These are phyloP conservation scores for Catharus fuscescens DNA, from an alignment of 2,113 vertebrate species.

Conservation along the genomic window DNA sequence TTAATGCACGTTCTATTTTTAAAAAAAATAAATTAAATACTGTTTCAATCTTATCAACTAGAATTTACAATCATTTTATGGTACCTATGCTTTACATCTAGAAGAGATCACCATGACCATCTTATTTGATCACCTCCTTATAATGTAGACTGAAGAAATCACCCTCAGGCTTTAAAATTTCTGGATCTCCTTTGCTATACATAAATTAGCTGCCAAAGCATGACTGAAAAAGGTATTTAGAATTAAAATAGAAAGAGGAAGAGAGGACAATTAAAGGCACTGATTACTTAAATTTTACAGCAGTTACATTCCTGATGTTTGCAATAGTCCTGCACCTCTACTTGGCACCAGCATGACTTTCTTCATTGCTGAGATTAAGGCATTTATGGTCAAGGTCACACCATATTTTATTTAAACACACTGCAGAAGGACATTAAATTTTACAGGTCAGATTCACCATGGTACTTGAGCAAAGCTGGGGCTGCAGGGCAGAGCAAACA, in stretches of 20 bases:
- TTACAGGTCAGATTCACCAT: not conserved
- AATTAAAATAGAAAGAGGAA: not conserved
- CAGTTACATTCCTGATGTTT: not conserved
- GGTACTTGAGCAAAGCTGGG: not conserved
- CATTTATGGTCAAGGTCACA: not conserved
- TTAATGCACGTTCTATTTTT: not conserved
- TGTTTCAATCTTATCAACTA: not conserved
- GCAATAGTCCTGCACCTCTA: not conserved
- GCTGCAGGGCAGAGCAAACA: not conserved
- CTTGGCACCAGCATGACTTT: not conserved
- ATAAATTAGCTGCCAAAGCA: not conserved
- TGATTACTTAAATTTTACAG: not conserved
- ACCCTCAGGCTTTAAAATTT: not conserved
- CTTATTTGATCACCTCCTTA: not conserved
- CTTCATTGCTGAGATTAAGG: not conserved
- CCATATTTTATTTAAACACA: constrained; percentile 32
- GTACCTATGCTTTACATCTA: not conserved
- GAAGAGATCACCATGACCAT: not conserved
- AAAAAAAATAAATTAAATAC: not conserved
- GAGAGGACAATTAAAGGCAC: not conserved
- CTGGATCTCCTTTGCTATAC: not conserved
- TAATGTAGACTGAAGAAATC: not conserved
- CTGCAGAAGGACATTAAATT: not conserved
- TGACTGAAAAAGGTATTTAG: not conserved
- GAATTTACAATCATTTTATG: not conserved